These are phyloP conservation scores for Sebastiscus tertius DNA, from an alignment of 2,797 vertebrate genomes.

Conservation along the genomic window DNA sequence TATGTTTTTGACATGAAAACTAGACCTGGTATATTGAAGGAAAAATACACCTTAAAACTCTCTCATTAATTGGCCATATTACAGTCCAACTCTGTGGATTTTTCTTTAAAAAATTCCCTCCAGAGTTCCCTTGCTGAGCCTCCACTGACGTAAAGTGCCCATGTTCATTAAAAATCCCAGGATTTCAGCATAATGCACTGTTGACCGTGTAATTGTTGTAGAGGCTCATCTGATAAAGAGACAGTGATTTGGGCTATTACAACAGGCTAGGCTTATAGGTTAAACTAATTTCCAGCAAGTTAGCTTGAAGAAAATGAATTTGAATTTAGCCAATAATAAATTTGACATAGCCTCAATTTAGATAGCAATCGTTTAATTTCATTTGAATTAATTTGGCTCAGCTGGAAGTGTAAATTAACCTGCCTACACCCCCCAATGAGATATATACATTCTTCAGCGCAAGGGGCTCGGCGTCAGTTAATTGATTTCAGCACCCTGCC, in stretches of 20 bases:
- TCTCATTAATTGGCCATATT: not conserved
- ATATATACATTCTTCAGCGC: constrained; percentile 40
- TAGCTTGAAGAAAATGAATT: constrained; percentile 32
- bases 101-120: not conserved
- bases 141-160: not conserved
- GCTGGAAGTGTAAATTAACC: constrained; percentile 60
- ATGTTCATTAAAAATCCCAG: constrained; percentile 34
- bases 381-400: constrained; percentile 59
- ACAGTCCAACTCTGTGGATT: not conserved
- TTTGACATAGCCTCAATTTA: constrained; percentile 51
- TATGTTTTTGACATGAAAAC: not conserved
- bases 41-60: not conserved
- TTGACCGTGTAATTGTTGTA: constrained; percentile 28
- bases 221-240: constrained; percentile 43
- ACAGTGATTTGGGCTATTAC: constrained; percentile 24
- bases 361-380: constrained; percentile 70
- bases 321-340: constrained; percentile 44
- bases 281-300: constrained; percentile 57
- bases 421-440: constrained; percentile 17
- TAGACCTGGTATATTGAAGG: no score
- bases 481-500: constrained; percentile 58
- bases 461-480: constrained; percentile 30
- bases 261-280: constrained; percentile 30
- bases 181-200: not conserved
- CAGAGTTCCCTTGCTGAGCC: not conserved